These are phyloP conservation scores for Polyodon spathula DNA, from an alignment of 2,113 vertebrate genomes.

Conservation along the genomic window DNA sequence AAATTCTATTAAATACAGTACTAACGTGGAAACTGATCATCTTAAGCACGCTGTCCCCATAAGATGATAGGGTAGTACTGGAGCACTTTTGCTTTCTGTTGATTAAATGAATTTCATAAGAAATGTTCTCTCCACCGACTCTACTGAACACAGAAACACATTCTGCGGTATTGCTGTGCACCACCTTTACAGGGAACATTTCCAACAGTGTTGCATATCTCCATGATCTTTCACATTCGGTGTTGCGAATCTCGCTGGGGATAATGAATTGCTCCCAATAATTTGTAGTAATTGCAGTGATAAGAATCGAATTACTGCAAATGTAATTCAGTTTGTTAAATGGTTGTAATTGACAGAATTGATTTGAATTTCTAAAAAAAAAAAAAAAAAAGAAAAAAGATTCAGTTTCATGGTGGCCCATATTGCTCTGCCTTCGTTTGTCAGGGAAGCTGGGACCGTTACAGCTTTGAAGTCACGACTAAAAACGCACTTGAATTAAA, in stretches of 20 bases:
- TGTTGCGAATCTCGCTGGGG: slow-evolving; percentile 43
- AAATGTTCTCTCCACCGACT: background rate
- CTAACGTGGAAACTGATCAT: no score
- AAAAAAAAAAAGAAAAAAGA: slow-evolving; percentile 39
- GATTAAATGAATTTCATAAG: background rate
- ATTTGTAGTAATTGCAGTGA: slow-evolving; percentile 54
- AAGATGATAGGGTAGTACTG: no score
- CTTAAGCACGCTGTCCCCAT: no score
- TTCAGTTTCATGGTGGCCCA: slow-evolving; percentile 23
- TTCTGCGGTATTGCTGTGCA: background rate
- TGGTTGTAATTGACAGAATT: slow-evolving; percentile 59
- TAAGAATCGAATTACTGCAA: slow-evolving; percentile 45
- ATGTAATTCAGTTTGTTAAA: slow-evolving; percentile 47
- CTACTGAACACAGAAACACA: background rate
- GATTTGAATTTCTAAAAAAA: slow-evolving; percentile 61
- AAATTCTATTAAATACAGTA: no score
- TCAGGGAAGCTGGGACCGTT: no score
- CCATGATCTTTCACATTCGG: slow-evolving; percentile 34
- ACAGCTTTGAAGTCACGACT: no score
- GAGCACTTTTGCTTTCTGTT: background rate
- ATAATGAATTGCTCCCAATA: slow-evolving; percentile 53
- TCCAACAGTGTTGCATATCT: slow-evolving; percentile 30
- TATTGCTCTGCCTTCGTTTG: background rate
- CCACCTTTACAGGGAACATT: slow-evolving; percentile 6
- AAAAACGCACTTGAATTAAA: no score